Percentiles rank a stretch among this genome's conserved stretches.
Evolutionary conservation across 2,113 vertebrate genomes (phyloP).

Genomic region (Gulo gulo): DNA sequence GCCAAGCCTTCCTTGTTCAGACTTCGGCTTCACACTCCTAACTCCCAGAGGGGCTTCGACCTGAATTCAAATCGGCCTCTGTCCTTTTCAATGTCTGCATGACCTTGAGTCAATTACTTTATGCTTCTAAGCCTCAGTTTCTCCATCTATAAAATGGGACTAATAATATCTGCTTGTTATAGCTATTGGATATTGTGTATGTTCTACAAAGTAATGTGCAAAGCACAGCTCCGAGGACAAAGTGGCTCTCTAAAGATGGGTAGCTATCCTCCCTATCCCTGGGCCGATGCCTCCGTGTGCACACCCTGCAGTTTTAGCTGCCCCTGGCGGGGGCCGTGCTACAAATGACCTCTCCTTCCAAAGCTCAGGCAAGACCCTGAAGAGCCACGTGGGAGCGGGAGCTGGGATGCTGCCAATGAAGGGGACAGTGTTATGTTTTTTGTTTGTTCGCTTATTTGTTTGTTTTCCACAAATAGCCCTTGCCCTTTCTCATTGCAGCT

Average conservation of each 20-base stretch:
- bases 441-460: neutral
- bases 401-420: rapidly evolving
- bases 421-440: neutral
- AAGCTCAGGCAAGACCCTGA: neutral
- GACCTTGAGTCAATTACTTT: neutral
- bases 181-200: too few species aligned
- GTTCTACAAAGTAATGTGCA: neutral
- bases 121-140: neutral
- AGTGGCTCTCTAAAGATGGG: neutral
- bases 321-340: rapidly evolving
- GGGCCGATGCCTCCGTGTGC: rapidly evolving
- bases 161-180: neutral
- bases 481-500: slow-evolving; percentile 79
- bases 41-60: neutral
- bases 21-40: neutral
- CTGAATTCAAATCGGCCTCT: neutral
- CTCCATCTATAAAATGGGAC: neutral
- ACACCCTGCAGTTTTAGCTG: neutral
- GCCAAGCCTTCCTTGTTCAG: neutral
- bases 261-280: neutral
- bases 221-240: neutral
- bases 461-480: neutral
- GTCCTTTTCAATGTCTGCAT: neutral
- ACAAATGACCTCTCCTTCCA: neutral
- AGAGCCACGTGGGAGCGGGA: too few species aligned